These are phyloP conservation scores for Amphimallon solstitiale DNA, from an alignment of 2,888 invertebrate species.

Conservation along the genomic window DNA sequence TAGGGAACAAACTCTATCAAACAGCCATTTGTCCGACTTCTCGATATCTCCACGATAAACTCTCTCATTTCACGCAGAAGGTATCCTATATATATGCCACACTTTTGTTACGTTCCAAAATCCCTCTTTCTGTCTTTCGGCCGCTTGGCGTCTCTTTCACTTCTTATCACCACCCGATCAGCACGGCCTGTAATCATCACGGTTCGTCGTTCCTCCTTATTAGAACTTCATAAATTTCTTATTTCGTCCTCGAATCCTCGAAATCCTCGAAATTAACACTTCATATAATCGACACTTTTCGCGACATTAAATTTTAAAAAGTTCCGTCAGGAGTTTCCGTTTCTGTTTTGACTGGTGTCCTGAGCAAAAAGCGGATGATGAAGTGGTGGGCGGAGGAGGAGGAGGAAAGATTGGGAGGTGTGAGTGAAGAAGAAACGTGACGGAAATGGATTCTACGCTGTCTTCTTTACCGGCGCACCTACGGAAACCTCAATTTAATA, in stretches of 20 bases:
- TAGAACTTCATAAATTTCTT: constrained; percentile 8
- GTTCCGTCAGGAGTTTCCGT: background rate
- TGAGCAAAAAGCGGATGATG: no score
- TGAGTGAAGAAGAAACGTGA: no score
- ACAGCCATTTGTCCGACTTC: constrained; percentile 7
- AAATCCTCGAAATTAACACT: constrained; percentile 19
- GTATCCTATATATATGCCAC: no score
- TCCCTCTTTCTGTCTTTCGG: background rate
- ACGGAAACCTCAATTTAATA: constrained; percentile 10
- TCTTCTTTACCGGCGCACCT: background rate
- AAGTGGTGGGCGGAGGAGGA: no score
- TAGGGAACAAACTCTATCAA: constrained; percentile 12
- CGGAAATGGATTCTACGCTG: background rate
- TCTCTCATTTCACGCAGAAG: background rate
- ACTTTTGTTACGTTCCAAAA: background rate
- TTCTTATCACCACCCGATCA: background rate
- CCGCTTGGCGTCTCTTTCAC: background rate
- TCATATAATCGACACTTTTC: background rate
- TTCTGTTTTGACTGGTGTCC: no score
- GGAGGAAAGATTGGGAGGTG: no score
- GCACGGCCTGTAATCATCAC: background rate
- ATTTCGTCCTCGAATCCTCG: background rate
- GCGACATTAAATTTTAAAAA: constrained; percentile 5
- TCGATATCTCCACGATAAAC: constrained; percentile 10
- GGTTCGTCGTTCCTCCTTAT: background rate